Base-by-base conservation (phyloP, 2,888 invertebrate species). In the Galerucella calmariensis region DNA sequence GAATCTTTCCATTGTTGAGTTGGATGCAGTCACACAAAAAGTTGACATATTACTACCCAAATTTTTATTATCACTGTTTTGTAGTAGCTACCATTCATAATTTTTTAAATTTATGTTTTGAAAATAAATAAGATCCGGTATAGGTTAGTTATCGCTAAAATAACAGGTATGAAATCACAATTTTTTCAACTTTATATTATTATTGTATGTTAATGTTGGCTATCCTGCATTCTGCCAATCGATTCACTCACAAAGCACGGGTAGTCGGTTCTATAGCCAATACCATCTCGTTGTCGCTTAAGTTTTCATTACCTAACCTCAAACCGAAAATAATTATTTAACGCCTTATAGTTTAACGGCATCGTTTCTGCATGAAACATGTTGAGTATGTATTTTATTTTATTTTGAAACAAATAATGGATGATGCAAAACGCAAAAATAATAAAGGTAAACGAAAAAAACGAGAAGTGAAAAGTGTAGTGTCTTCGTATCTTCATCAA, bases 401-500 rank as follows among this genome's bases (percentile, higher is more conserved):
- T 58, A 20, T 46, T 72, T 69, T 71, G 41, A 74, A 44, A 67
- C 71, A 66, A 78, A 81, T 78, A 76, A 85, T 85, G 85, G 86
- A 85, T 74, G 86, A 86, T 79, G 62, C 73, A 53, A 85, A 84
- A 81, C 83, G 82, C 41, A 84, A 85, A 70, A 81, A 77, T 70
- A 84, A 79, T 84, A 89, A 88, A 85, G 90, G 91, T 86, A 93
- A 92, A 89, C 91, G 91, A 82, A 89, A 90, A 76, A 91, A 91
- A 88, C 90, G 89, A 86, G 93, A 93, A 79, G 90, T 93, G 81
- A 91, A 91, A 85, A 91, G 91, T 79, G 92, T 91, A 77, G 90
- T 93, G 81, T 89, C 90, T 82, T 90, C 91, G 77, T 93, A 93
- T 88, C 88, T 93, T 83, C 92, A 93, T 86, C 90, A 92, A 76